These are phyloP conservation scores for Orycteropus afer DNA, from an alignment of 2,113 vertebrate genomes.

Conservation along the genomic window DNA sequence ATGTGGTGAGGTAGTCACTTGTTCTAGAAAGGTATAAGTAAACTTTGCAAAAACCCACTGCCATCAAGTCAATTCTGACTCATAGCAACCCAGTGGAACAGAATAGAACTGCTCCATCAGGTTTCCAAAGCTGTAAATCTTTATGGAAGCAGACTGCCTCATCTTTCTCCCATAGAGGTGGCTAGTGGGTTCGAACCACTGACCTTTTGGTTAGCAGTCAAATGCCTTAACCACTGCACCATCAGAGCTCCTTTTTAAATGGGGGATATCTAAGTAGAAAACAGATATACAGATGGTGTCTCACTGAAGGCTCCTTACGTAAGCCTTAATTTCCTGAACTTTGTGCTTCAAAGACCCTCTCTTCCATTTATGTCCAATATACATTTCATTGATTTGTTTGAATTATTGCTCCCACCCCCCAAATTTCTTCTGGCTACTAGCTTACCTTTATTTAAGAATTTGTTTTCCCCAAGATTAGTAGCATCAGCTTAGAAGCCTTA, in stretches of 20 bases:
- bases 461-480: not conserved
- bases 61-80: no score
- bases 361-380: not conserved
- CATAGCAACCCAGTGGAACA: no score
- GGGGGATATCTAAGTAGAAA: not conserved
- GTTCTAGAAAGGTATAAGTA: not conserved
- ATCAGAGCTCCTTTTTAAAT: no score
- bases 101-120: no score
- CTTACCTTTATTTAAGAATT: conserved; percentile 34
- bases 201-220: no score
- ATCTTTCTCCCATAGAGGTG: no score
- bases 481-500: not conserved
- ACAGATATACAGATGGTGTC: not conserved
- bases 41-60: no score
- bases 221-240: no score
- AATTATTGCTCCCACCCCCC: not conserved
- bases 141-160: no score
- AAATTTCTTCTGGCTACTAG: conserved; percentile 67
- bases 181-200: no score
- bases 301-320: not conserved
- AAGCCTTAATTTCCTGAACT: not conserved
- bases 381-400: conserved; percentile 55
- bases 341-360: not conserved
- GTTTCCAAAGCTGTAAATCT: no score
- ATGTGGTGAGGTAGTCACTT: not conserved